phyloP scores from a whole-genome alignment of 2,113 vertebrate genomes.

The Athene noctua region DNA sequence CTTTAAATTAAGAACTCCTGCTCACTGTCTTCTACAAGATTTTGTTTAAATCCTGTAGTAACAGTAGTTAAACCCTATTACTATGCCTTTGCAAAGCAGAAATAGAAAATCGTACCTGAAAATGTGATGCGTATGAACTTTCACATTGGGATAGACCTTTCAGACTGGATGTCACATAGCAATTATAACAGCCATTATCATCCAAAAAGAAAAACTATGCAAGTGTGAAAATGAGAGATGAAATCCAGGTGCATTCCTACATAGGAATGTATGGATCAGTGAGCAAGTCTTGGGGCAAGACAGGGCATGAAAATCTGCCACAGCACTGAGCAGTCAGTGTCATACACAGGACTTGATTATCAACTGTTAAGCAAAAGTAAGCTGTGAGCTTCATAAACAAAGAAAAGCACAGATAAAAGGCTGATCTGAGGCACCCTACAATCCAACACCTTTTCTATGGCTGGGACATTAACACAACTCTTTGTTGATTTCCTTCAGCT shows the following conservation, averaged over 20 bases:
- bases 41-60: neutral
- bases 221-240: constrained; percentile 36
- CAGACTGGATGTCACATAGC: neutral
- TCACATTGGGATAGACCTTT: neutral
- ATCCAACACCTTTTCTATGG: neutral
- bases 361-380: neutral
- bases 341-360: neutral
- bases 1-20: neutral
- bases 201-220: constrained; percentile 18
- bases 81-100: neutral
- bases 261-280: neutral
- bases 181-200: constrained; percentile 14
- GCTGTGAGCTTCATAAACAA: neutral
- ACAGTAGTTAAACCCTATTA: neutral
- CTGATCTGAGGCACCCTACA: neutral
- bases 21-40: neutral
- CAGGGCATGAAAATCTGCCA: neutral
- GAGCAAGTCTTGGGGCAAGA: neutral
- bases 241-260: neutral
- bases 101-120: neutral
- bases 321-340: neutral
- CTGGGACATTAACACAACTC: neutral
- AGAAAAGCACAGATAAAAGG: neutral
- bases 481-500: neutral
- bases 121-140: neutral